Base-by-base conservation (phyloP, 1,140 invertebrate species). In the Trichonephila clavata region DNA sequence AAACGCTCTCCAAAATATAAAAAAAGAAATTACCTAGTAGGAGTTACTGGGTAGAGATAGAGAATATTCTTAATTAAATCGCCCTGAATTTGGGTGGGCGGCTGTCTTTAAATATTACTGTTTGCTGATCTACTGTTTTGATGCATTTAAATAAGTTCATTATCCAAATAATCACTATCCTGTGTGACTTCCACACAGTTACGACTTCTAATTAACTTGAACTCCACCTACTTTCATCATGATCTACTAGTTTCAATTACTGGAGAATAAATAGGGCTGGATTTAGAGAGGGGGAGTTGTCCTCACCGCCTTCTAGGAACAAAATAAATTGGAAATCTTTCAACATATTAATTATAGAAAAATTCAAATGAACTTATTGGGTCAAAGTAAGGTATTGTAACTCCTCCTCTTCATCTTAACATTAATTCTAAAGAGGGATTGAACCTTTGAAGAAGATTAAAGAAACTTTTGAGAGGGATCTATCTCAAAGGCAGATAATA, bases 111-210 rank as follows among this genome's bases (percentile, higher is more conserved):
- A 39, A 77, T 77, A 77, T 77, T 77, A 77, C 4, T 27, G 20
- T 20, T 39, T 18, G 71, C 71, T 77, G 71, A 77, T 77, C 10
- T 27, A 10, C 2, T 1, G 50, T 24, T 83, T 59, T 83, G 50
- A 57, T 83, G 81, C 81, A 83, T 83, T 83, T 83, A 83, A 83
- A 83, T 83, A 59, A 83, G 81, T 83, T 83, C 39, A 83, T 83
- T 83, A 83, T n/a, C 20, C 24, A 18, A 77, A 77, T 77, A 39
- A 77, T 77, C 16, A 32, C 71, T 63, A 7, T 63, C 61, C 21
- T 6, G 61, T 63, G 61, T 63, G 61, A 63, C 61, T 63, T 63
- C 50, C 61, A 63, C 16, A 61, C 18, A 63, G 61, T 63, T 63
- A 7, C 18, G 7, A 63, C 18, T 63, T 18, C 16, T 63, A 63